These are phyloP conservation scores for Lagorchestes hirsutus DNA, from an alignment of 2,797 vertebrate genomes.

Conservation along the genomic window DNA sequence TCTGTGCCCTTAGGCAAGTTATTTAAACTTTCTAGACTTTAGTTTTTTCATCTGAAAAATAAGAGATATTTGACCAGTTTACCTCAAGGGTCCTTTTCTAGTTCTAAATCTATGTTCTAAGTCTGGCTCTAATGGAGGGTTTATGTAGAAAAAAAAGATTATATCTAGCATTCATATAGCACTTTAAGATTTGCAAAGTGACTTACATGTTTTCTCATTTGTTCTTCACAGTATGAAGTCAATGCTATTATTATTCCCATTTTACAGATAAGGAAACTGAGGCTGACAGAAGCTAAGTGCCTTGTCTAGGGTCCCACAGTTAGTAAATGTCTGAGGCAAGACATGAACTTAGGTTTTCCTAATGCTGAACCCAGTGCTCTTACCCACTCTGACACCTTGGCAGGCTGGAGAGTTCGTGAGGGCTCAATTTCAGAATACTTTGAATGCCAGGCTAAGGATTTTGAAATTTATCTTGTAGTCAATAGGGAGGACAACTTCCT, in stretches of 20 bases:
- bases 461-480: not conserved
- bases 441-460: not conserved
- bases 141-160: not conserved
- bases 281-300: too few species aligned
- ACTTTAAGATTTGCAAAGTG: too few species aligned
- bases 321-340: too few species aligned
- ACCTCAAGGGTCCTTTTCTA: not conserved
- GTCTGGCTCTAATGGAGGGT: not conserved
- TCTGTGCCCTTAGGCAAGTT: not conserved
- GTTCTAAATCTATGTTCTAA: not conserved
- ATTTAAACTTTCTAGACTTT: not conserved
- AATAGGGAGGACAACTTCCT: not conserved
- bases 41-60: not conserved
- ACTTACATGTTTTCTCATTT: too few species aligned
- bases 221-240: too few species aligned
- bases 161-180: too few species aligned
- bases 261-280: too few species aligned
- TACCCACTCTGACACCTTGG: too few species aligned
- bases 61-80: not conserved
- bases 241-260: too few species aligned
- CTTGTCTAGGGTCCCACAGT: not conserved
- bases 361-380: too few species aligned
- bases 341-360: too few species aligned
- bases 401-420: not conserved
- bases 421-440: not conserved